Evolutionary conservation across 1,140 invertebrate genomes (phyloP).

Genomic region (Protaetia brevitarsis): DNA sequence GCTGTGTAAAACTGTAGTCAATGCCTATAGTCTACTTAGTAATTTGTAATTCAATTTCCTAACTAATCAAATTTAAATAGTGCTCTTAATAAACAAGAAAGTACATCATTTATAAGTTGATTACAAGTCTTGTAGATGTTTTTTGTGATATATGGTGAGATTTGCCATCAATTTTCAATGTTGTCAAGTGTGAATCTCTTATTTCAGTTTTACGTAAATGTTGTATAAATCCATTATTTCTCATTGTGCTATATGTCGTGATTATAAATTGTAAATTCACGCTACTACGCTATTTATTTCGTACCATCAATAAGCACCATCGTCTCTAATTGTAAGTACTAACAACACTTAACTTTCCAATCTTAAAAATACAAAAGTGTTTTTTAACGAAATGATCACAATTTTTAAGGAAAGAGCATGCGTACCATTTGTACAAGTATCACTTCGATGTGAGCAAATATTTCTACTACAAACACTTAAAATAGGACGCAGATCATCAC

Average conservation of each 20-base stretch:
- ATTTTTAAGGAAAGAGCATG: neutral
- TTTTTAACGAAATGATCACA: neutral
- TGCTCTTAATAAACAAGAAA: neutral
- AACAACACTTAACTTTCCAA: neutral
- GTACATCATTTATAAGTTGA: no score
- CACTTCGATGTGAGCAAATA: neutral
- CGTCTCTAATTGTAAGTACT: neutral
- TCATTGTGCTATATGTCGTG: neutral
- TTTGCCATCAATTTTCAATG: no score
- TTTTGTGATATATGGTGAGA: no score
- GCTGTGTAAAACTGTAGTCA: neutral
- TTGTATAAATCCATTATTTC: neutral
- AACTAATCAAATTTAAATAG: neutral
- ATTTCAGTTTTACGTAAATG: neutral
- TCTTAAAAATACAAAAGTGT: neutral
- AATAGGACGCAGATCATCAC: neutral
- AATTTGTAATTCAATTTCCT: neutral
- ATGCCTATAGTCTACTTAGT: neutral
- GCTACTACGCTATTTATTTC: neutral
- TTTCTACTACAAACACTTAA: neutral
- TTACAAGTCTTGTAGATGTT: no score
- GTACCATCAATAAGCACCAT: neutral
- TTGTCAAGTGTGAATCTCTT: no score
- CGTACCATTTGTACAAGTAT: neutral
- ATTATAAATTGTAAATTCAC: neutral